A percentile compares a stretch with the other conserved stretches of the same genome.
phyloP scores from a whole-genome alignment of 2,888 invertebrate species.

The Cephus pygmeus region DNA sequence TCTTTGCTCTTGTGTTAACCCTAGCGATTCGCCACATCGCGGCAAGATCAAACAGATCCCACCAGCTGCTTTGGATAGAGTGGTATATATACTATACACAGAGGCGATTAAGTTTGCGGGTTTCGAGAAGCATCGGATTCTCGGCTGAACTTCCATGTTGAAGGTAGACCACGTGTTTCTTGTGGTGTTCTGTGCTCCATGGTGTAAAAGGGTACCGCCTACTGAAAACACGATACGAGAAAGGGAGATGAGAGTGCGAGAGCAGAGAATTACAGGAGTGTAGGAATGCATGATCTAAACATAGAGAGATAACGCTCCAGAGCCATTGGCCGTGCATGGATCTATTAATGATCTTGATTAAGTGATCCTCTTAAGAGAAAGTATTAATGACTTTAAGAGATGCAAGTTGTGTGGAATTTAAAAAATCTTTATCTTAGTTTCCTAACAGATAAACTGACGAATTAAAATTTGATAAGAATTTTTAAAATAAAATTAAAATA shows the following conservation, averaged over 20 bases:
- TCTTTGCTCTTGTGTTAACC: not conserved
- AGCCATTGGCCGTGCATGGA: not conserved
- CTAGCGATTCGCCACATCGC: constrained; percentile 30
- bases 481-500: not conserved
- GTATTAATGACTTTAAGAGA: not conserved
- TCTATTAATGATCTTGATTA: not conserved
- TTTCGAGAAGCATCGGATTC: not conserved
- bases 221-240: not conserved
- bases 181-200: not conserved
- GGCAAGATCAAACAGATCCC: constrained; percentile 37
- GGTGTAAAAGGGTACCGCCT: not conserved
- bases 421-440: no score
- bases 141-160: not conserved
- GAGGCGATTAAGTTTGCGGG: constrained; percentile 34
- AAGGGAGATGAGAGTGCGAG: not conserved
- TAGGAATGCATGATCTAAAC: not conserved
- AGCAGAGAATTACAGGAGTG: not conserved
- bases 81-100: not conserved
- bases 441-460: no score
- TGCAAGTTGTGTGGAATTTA: no score
- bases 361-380: not conserved
- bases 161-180: constrained; percentile 1
- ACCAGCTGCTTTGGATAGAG: constrained; percentile 16
- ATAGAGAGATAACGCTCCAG: not conserved
- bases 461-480: not conserved